Conservation (phyloP, 2,797 vertebrate species). For the Leptatherina wallacei region DNA sequence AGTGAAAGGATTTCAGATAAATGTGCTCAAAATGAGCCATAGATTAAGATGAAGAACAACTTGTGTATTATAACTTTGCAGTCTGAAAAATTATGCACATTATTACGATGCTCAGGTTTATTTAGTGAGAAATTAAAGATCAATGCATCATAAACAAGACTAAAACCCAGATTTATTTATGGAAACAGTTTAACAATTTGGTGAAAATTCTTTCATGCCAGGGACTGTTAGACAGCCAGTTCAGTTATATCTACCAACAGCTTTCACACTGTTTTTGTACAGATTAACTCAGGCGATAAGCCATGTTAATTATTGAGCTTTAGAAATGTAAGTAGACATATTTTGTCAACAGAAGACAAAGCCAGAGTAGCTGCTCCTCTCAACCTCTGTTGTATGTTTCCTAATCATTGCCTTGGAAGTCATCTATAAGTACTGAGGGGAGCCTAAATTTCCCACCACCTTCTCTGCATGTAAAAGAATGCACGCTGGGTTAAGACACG, state of each 20-base stretch:
- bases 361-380: background rate
- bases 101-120: background rate
- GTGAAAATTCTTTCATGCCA: background rate
- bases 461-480: slow-evolving; percentile 30
- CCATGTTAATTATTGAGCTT: slow-evolving; percentile 26
- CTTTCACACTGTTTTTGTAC: slow-evolving; percentile 1
- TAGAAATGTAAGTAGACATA: background rate
- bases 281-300: slow-evolving; percentile 19
- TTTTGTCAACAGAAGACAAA: slow-evolving; percentile 12
- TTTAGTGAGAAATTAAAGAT: background rate
- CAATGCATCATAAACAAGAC: background rate
- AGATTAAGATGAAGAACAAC: background rate
- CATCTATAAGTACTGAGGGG: background rate
- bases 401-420: background rate
- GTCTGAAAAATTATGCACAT: background rate
- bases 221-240: background rate
- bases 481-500: slow-evolving; percentile 50
- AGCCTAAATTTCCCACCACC: slow-evolving; percentile 51
- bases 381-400: background rate
- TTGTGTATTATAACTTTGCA: background rate
- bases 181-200: background rate
- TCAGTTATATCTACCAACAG: background rate
- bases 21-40: background rate
- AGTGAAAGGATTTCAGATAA: background rate
- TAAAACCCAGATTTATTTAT: background rate